Base-by-base conservation (phyloP, 2,888 invertebrate species). In the Pseudanteris insignis region DNA sequence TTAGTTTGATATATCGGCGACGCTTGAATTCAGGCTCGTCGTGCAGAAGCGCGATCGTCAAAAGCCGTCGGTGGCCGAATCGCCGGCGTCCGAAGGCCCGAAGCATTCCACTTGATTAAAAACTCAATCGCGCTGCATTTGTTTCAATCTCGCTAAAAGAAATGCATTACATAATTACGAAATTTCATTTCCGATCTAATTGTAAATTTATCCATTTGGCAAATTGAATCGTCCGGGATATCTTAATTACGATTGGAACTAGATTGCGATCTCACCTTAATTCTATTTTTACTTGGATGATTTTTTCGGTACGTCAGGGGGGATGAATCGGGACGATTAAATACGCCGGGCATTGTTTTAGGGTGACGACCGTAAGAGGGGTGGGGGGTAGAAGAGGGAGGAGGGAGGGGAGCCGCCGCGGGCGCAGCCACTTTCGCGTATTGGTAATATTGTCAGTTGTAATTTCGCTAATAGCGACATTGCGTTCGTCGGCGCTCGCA, bases 401-500 rank as follows among this genome's bases (percentile, higher is more conserved):
- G 30, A 15, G 47, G 46, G 55, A 12, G 36, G 38, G 30, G 13
- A 13, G n/a, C n/a, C n/a, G n/a, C 32, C 44, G 46, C 46, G 41
- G 55, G 57, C 47, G 60, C 61, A 66, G 66, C 68, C 71, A 70
- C 70, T 71, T 66, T 65, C 61, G 63, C 66, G 67, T 72, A 75
- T 75, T 72, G 72, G 73, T 72, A 73, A 75, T 74, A 73, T 69
- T 70, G 69, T 71, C 70, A 72, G 69, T 70, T 67, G 73, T 75
- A 76, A 75, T 74, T 76, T 76, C 73, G 69, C 77, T 76, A 76
- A 76, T 76, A 75, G 76, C 72, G 70, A 70, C 69, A 70, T 69
- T 65, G 57, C 66, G 59, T 66, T 68, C 65, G 70, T 68, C 70
- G 28, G 29, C 21, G 40, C 43, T 44, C 26, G 21, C 32, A 13